A percentile compares a stretch with the other conserved stretches of the same genome.
These are phyloP conservation scores for Fulmarus glacialis DNA, from an alignment of 2,113 vertebrate genomes.

Conservation along the genomic window DNA sequence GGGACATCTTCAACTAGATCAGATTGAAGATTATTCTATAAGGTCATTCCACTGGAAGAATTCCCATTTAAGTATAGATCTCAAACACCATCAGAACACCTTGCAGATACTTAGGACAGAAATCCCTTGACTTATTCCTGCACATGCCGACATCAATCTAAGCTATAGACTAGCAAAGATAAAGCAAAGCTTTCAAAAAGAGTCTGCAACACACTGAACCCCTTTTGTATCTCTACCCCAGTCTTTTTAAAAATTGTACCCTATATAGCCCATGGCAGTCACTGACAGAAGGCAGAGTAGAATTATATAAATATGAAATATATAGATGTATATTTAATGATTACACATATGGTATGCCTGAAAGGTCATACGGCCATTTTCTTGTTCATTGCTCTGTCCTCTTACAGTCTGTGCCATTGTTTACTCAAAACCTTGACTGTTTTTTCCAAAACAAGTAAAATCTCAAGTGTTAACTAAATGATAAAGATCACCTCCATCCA, in stretches of 20 bases:
- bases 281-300: not conserved
- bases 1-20: not conserved
- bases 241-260: not conserved
- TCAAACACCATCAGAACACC: not conserved
- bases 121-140: not conserved
- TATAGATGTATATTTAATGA: not conserved
- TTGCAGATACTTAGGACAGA: not conserved
- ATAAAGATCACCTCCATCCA: not conserved
- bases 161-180: not conserved
- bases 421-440: not conserved
- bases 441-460: not conserved
- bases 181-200: not conserved
- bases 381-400: not conserved
- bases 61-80: not conserved
- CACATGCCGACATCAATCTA: not conserved
- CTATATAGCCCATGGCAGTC: not conserved
- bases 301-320: not conserved
- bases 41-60: not conserved
- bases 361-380: not conserved
- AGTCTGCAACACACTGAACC: too few relatives aligned
- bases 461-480: not conserved
- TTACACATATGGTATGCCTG: not conserved
- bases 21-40: accelerated
- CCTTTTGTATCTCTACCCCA: not conserved
- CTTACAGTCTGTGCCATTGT: not conserved